Evolutionary conservation across 2,888 invertebrate species (phyloP).

Genomic region (Plebejus anna): DNA sequence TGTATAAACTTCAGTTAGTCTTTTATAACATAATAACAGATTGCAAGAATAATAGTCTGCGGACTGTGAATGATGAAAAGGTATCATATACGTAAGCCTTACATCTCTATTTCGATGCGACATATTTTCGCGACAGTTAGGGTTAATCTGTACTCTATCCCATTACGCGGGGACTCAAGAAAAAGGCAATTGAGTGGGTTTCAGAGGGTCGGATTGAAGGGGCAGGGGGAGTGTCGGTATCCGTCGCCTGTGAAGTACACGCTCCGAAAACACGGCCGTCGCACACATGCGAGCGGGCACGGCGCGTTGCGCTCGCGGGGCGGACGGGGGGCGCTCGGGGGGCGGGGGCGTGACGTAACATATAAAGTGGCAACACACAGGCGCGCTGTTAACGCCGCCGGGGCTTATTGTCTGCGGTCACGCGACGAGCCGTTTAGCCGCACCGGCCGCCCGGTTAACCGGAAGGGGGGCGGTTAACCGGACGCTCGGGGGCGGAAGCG

Average conservation of each 20-base stretch:
- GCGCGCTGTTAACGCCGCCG: slow-evolving; percentile 78
- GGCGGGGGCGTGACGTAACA: slow-evolving; percentile 62
- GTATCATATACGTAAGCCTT: neutral
- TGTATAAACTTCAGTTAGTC: neutral
- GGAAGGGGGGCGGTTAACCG: slow-evolving; percentile 80
- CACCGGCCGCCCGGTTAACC: slow-evolving; percentile 77
- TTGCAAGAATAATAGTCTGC: too few species aligned
- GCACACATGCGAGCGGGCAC: slow-evolving; percentile 33
- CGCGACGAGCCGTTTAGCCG: slow-evolving; percentile 80
- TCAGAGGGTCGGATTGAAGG: slow-evolving; percentile 44
- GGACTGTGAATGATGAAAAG: neutral
- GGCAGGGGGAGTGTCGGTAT: slow-evolving; percentile 40
- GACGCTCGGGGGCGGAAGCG: slow-evolving; percentile 78
- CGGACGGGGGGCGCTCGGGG: slow-evolving; percentile 41
- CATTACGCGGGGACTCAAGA: slow-evolving; percentile 70
- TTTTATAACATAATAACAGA: too few species aligned
- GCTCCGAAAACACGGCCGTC: slow-evolving; percentile 59
- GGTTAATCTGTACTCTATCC: slow-evolving; percentile 73
- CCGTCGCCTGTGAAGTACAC: slow-evolving; percentile 62
- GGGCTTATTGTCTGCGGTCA: slow-evolving; percentile 80
- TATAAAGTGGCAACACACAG: slow-evolving; percentile 79
- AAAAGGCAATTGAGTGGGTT: slow-evolving; percentile 70
- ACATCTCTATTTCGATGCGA: neutral
- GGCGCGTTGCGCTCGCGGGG: slow-evolving; percentile 36
- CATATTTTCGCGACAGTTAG: neutral